Evolutionary conservation across 1,140 invertebrate species (phyloP).

Genomic region (Holcopasites calliopsidis): DNA sequence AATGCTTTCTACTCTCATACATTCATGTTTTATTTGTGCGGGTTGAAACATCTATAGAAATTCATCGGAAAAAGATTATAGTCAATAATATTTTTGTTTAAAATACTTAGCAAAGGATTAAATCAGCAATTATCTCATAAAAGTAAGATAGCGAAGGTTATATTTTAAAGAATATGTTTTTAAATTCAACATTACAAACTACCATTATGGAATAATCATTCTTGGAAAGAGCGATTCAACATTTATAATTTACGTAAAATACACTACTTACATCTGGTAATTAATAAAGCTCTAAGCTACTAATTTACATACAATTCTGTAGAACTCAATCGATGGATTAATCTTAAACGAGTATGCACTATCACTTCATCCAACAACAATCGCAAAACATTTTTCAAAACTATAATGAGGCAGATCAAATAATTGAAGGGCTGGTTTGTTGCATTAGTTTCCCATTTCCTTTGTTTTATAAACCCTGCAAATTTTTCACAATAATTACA

Average conservation of each 20-base stretch:
- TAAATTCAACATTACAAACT: background rate
- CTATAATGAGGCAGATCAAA: background rate
- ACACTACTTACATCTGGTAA: constrained; percentile 41
- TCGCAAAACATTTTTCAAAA: constrained; percentile 10
- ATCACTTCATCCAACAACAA: background rate
- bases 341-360: constrained; percentile 18
- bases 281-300: background rate
- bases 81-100: constrained; percentile 3
- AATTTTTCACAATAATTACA: constrained; percentile 12
- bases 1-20: constrained; percentile 70
- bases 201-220: background rate
- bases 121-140: background rate
- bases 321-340: background rate
- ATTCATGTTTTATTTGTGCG: constrained; percentile 77
- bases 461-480: constrained; percentile 32
- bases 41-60: constrained; percentile 75
- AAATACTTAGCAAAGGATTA: background rate
- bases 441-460: constrained; percentile 12
- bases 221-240: background rate
- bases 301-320: constrained; percentile 25
- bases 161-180: background rate
- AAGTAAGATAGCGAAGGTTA: background rate
- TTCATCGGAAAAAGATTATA: background rate
- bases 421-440: background rate
- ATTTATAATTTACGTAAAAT: background rate